Evolutionary conservation across 1,140 invertebrate species (phyloP), one percentile per base, ranked within the genome.

Genomic region (Acromyrmex charruanus): DNA sequence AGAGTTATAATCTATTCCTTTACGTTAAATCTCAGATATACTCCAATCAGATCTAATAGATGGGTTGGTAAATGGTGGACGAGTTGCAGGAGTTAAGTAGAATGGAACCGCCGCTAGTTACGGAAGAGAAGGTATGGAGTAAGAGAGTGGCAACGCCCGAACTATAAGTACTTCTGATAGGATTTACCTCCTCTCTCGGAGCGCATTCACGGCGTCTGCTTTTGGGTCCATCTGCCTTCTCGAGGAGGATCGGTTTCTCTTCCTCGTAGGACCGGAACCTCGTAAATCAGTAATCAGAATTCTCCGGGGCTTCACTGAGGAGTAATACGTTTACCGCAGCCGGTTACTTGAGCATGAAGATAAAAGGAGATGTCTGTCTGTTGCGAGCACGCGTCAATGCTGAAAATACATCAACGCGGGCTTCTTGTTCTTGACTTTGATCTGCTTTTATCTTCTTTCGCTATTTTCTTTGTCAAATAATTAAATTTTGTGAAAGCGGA

Each of bases 131-230:
- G 77, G 53, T 75, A 88, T 59, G 58, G 69, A 84, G 89, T 74
- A 87, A 91, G 93, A 87, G 89, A 89, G 89, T 89, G 91, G 90
- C 89, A 91, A 90, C 72, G 89, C 91, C 21, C 90, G 89, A 94
- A 94, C 93, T 94, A 92, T 94, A 94, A 94, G 94, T 94, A 94
- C 93, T 93, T 92, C 85, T 93, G 94, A 94, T 94, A 94, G 94
- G 93, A 94, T 94, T 94, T 94, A 93, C 88, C 90, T 81, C 14
- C 10, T 69, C 44, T 86, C 77, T 77, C 87, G 71, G 21, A 72
- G 81, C 71, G 88, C 66, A 80, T 91, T 87, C 85, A 77, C 82
- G 91, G 85, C 89, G 89, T 93, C 91, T 91, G 87, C 86, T 80
- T 59, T 85, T 14, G 39, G 51, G 81, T 81, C 53, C 28, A 18